phyloP scores from a whole-genome alignment of 2,113 vertebrate genomes.

The Perognathus longimembris region DNA sequence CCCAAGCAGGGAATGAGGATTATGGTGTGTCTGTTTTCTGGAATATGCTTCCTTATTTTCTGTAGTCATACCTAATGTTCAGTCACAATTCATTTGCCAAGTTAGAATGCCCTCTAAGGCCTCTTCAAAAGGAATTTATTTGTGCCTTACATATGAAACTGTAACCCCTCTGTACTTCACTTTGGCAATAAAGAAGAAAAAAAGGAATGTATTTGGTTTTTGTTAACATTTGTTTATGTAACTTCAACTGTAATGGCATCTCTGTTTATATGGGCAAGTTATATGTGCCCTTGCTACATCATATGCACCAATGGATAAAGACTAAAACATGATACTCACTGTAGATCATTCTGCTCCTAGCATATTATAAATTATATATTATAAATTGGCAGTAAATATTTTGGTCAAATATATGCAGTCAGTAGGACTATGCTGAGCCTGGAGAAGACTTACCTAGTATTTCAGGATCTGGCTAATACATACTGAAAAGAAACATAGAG shows the following conservation, averaged over 20 bases:
- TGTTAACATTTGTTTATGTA: not conserved
- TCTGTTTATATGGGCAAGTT: not conserved
- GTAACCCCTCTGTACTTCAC: too few relatives aligned
- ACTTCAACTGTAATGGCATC: not conserved
- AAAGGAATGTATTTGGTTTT: too few relatives aligned
- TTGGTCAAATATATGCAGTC: not conserved
- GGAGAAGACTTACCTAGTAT: not conserved
- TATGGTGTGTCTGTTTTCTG: not conserved
- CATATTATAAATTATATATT: not conserved
- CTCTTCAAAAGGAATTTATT: not conserved
- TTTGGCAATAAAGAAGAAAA: too few relatives aligned
- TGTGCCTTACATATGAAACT: too few relatives aligned
- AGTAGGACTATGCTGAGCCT: not conserved
- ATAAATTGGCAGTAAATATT: not conserved
- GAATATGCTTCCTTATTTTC: not conserved
- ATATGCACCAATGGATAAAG: not conserved
- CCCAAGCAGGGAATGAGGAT: not conserved
- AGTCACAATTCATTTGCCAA: not conserved
- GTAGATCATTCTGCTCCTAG: not conserved
- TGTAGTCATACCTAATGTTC: not conserved
- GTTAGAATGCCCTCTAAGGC: not conserved
- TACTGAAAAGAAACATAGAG: not conserved
- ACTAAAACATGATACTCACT: not conserved
- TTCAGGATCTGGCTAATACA: not conserved
- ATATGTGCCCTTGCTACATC: not conserved